Percentiles rank a stretch among this genome's conserved stretches.
phyloP scores from a whole-genome alignment of 2,888 invertebrate genomes.

The Phorcus lineatus region DNA sequence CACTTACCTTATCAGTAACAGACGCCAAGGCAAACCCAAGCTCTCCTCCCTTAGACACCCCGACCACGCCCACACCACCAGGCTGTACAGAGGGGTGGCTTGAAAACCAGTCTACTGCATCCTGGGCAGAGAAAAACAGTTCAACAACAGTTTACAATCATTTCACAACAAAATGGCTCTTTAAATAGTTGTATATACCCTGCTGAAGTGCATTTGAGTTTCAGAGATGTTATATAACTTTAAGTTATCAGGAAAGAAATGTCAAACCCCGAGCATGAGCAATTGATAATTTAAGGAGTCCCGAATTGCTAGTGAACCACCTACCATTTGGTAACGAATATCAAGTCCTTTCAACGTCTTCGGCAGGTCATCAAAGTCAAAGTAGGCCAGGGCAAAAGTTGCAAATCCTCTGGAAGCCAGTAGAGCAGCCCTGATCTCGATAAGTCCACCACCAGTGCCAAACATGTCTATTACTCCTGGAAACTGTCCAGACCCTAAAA shows the following conservation, averaged over 20 bases:
- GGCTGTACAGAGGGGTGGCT: not conserved
- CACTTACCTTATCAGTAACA: not conserved
- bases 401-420: slow-evolving; percentile 9
- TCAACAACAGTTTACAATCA: too few species aligned
- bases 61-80: not conserved
- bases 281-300: too few species aligned
- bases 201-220: too few species aligned
- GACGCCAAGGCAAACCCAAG: not conserved
- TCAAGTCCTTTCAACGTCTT: not conserved
- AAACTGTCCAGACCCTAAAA: not conserved
- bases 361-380: slow-evolving; percentile 40
- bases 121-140: not conserved
- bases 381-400: not conserved
- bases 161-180: too few species aligned
- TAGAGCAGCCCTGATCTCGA: slow-evolving; percentile 1
- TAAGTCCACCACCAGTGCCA: not conserved
- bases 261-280: too few species aligned
- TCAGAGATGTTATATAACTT: too few species aligned
- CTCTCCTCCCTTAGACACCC: not conserved
- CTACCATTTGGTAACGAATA: too few species aligned
- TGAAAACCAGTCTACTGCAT: not conserved
- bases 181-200: too few species aligned
- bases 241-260: too few species aligned
- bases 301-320: too few species aligned
- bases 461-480: slow-evolving; percentile 22